Percentiles rank a stretch among this genome's conserved stretches.
phyloP scores from a whole-genome alignment of 2,113 vertebrate genomes.

The Isurus oxyrinchus region DNA sequence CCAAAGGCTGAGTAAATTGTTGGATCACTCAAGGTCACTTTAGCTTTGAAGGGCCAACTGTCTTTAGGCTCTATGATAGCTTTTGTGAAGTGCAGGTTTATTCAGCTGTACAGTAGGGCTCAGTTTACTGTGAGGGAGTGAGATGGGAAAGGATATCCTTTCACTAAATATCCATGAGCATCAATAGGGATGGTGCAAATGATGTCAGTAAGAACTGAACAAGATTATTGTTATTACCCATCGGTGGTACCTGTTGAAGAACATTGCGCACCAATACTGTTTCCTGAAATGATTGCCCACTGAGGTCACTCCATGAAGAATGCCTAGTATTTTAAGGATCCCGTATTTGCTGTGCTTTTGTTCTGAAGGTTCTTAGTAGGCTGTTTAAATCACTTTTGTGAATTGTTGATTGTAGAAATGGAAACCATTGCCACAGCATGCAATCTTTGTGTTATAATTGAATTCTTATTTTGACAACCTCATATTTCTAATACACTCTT shows the following conservation, averaged over 20 bases:
- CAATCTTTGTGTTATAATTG: background rate
- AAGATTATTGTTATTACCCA: background rate
- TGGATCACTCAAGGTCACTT: background rate
- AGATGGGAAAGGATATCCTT: background rate
- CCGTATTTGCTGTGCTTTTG: background rate
- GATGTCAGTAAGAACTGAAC: background rate
- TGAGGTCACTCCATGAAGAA: background rate
- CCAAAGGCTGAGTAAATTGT: background rate
- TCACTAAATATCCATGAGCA: background rate
- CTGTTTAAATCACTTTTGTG: background rate
- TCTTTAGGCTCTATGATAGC: background rate
- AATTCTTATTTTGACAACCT: constrained; percentile 3
- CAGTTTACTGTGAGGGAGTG: background rate
- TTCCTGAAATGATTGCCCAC: background rate
- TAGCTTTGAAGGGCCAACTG: background rate
- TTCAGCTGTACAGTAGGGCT: background rate
- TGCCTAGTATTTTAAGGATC: background rate
- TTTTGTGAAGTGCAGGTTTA: background rate
- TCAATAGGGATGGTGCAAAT: background rate
- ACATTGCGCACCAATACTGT: background rate
- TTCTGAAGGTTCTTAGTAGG: background rate
- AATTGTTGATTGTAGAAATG: background rate
- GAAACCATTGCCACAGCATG: background rate
- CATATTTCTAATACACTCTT: background rate
- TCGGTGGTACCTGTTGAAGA: background rate